Evolutionary conservation across 2,888 invertebrate genomes (phyloP), one percentile per base, ranked within the genome.

Genomic region (Alentia gelatinosa): DNA sequence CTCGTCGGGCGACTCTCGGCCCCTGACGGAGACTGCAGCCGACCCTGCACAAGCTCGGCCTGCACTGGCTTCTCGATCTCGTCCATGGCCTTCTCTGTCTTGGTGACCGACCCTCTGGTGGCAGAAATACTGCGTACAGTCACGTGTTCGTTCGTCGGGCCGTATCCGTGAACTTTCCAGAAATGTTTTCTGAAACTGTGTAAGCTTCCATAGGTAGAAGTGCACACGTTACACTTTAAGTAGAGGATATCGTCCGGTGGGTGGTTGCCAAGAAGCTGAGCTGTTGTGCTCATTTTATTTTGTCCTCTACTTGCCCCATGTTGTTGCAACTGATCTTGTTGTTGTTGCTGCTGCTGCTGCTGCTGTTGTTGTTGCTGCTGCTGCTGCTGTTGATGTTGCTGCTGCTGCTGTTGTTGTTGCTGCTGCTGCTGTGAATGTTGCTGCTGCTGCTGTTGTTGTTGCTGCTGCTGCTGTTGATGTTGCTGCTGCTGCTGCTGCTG

Each of bases 131-230:
- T 95, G 88, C 95, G 95, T n/a, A 95, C 94, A 39, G 94, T 93
- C 5, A 95, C 95, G 88, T 95, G 94, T 47, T 95, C 95, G 0
- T 95, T 93, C 23, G 94, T 94, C 0, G 96, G 96, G 91, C 95
- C 95, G 93, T 94, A 95, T 4, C 95, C 95, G 93, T 96, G 96
- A 88, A 94, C 94, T 91, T 95, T 95, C 47, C 94, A 92, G 90
- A 96, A 95, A 92, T 96, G 96, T 91, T 95, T 95, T 75, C 95
- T 91, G 91, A 96, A 95, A 42, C 95, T 95, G 92, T 95, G 95
- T 0, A 94, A 94, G 91, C 95, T 95, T 15, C 95, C 95, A 90
- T 95, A 95, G 0, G 95, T 95, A 88, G 95, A 94, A 15, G 93
- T 93, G 91, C 96, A 96, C 39, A 95, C 92, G 83, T 94, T 93